A percentile compares a stretch with the other conserved stretches of the same genome.
Conservation (phyloP, 2,113 vertebrate genomes). For the Orientallactaga bullata region DNA sequence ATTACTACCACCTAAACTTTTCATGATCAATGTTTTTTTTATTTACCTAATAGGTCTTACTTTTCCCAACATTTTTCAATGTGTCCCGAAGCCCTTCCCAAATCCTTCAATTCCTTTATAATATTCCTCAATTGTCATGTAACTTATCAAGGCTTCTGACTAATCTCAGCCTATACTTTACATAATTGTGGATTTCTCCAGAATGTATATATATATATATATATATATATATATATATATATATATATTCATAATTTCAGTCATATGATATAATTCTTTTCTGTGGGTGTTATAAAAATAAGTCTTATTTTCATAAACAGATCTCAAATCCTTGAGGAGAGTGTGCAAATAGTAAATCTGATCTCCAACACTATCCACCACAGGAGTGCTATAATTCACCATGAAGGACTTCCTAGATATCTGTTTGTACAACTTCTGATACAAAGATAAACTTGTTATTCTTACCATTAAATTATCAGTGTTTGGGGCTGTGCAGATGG, state of each 20-base stretch:
- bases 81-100: neutral
- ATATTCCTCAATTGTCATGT: constrained; percentile 8
- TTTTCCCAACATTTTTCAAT: constrained; percentile 31
- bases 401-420: neutral
- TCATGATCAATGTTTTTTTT: neutral
- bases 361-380: neutral
- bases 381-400: neutral
- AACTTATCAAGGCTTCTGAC: neutral
- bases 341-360: neutral
- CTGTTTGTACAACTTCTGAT: neutral
- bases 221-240: neutral
- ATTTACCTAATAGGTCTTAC: neutral
- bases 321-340: constrained; percentile 8
- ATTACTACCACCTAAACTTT: constrained; percentile 39
- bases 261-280: neutral
- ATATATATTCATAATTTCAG: too few species aligned
- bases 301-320: neutral
- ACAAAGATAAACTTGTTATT: constrained; percentile 3
- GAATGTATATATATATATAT: too few species aligned
- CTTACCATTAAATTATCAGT: neutral
- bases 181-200: neutral
- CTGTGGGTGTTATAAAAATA: neutral
- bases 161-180: neutral
- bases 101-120: constrained; percentile 11
- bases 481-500: too few species aligned